Evolutionary conservation across 2,113 vertebrate species (phyloP), one percentile per base, ranked within the genome.

Genomic region (Parotia lawesii): DNA sequence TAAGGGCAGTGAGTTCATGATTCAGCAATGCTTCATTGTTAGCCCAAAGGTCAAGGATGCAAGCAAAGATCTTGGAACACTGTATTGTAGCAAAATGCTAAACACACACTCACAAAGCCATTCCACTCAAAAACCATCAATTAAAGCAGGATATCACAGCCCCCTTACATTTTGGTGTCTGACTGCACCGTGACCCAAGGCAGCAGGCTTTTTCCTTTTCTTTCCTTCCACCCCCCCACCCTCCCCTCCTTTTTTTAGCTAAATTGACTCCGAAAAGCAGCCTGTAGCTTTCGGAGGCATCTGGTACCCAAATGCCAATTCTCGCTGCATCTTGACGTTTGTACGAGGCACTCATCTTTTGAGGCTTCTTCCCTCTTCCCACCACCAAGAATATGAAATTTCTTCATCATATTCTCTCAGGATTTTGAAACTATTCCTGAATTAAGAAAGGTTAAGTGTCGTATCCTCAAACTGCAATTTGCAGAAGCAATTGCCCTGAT

Each of bases 1-100:
- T 47, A 38, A 90, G 89, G 87, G 50, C 66, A 93, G 75, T 1
- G 38, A 83, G 85, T 86, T 77, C 58, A 65, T 79, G 85, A 93
- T 77, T 88, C 88, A 74, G 62, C 53, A 79, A 11, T 16, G 50
- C 53, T 54, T 89, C 80, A 35, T 24, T 85, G 77, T 73, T 69
- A 91, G 62, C 62, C 45, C 89, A 95, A 95, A 95, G 94, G 91
- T 79, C 91, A 95, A 72, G 93, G 42, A 58, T 72, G 77, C 70
- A 91, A 61, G 65, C 57, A 35, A 72, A 79, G 44, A 53, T 44
- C 53, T 0, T 22, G 65, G 53, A 86, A 20, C 25, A 18, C 28
- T 16, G 33, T 1, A 22, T 58, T 74, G 38, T 2, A 53, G 48
- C 28, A 51, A 91, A 94, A 87, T 45, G 25, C 50, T 89, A 69